A percentile compares a stretch with the other conserved stretches of the same genome.
These are phyloP conservation scores for Chloebia gouldiae DNA, from an alignment of 2,113 vertebrate species.

Conservation along the genomic window DNA sequence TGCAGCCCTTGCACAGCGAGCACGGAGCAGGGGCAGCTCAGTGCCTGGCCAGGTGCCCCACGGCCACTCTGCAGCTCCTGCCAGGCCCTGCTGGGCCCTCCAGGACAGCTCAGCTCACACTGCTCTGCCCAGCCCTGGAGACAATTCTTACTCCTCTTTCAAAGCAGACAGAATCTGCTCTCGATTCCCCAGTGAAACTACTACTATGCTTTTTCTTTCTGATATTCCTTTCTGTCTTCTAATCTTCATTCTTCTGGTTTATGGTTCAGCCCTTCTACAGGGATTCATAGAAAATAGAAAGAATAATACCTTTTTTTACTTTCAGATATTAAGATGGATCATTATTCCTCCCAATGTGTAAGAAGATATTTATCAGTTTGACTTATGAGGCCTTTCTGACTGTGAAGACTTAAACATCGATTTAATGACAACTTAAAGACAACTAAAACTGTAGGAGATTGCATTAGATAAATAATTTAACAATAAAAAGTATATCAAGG, in stretches of 20 bases:
- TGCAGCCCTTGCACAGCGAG: background rate
- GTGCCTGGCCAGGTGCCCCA: background rate
- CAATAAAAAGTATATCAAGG: constrained; percentile 74
- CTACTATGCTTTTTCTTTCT: background rate
- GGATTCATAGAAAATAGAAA: background rate
- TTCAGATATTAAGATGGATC: constrained; percentile 33
- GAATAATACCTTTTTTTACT: background rate
- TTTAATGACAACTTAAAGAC: constrained; percentile 70
- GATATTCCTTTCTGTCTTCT: background rate
- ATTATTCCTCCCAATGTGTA: constrained; percentile 43
- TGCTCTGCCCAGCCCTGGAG: background rate
- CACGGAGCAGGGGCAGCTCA: background rate
- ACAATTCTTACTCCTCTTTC: background rate
- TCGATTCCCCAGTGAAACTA: background rate
- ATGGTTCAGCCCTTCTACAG: background rate
- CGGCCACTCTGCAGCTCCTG: background rate
- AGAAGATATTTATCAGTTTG: constrained; percentile 63
- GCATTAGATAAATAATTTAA: constrained; percentile 77
- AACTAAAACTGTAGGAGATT: constrained; percentile 57
- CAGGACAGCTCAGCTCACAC: background rate
- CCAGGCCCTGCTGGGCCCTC: background rate
- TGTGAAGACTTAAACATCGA: constrained; percentile 60
- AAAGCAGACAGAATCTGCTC: background rate
- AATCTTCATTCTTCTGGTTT: background rate
- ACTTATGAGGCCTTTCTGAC: constrained; percentile 28